These are phyloP conservation scores for Luffia ferchaultella DNA, from an alignment of 2,888 invertebrate species.

Conservation along the genomic window DNA sequence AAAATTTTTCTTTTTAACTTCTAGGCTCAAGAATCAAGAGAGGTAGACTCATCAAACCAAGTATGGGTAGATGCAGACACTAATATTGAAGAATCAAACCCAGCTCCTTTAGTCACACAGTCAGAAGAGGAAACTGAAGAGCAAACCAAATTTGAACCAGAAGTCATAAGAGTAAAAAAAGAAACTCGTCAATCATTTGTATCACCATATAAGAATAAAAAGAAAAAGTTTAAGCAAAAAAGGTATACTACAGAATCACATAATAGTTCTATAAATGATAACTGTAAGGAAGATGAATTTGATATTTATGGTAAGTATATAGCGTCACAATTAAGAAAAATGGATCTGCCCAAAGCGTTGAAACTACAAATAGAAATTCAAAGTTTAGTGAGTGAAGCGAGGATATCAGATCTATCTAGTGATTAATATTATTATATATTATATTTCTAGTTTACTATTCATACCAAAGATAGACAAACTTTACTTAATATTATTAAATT, in stretches of 20 bases:
- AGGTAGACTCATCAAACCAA: constrained; percentile 37
- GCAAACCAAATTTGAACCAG: neutral
- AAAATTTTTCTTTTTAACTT: too few species aligned
- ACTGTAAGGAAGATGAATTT: constrained; percentile 47
- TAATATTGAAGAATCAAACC: constrained; percentile 26
- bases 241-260: neutral
- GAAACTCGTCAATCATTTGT: constrained; percentile 29
- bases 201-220: constrained; percentile 22
- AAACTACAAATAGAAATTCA: constrained; percentile 48
- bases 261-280: constrained; percentile 14
- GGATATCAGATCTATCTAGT: constrained; percentile 30
- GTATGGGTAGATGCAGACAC: constrained; percentile 35
- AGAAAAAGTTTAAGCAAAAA: neutral
- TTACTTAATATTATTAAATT: too few species aligned
- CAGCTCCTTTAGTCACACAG: constrained; percentile 34
- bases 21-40: constrained; percentile 26
- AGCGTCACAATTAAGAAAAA: constrained; percentile 46
- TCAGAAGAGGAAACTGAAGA: constrained; percentile 29
- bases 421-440: too few species aligned
- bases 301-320: constrained; percentile 55
- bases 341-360: constrained; percentile 42
- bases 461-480: too few species aligned
- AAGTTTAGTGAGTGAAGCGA: constrained; percentile 42
- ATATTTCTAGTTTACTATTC: too few species aligned
- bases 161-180: constrained; percentile 23